Percentiles rank a stretch among this genome's conserved stretches.
These are phyloP conservation scores for Xerus inauris DNA, from an alignment of 2,113 vertebrate species.

Conservation along the genomic window DNA sequence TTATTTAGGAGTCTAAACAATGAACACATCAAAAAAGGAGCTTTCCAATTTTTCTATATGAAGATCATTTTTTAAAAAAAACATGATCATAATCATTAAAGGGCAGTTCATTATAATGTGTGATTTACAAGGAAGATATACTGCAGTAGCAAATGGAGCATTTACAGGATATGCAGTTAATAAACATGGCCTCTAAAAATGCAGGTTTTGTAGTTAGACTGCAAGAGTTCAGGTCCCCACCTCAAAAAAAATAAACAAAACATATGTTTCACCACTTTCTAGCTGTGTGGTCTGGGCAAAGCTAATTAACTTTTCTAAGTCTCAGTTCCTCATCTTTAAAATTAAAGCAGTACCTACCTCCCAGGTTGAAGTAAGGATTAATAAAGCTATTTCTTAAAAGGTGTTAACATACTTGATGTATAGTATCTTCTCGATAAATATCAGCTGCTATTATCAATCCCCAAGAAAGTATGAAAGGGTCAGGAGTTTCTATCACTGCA, in stretches of 20 bases:
- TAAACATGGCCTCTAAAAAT: background rate
- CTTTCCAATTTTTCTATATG: background rate
- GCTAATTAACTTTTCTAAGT: constrained; percentile 13
- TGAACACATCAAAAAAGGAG: background rate
- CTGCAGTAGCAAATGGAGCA: background rate
- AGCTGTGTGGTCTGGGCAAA: constrained; percentile 29
- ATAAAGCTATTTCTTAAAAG: background rate
- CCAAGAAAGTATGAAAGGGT: background rate
- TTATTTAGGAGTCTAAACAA: background rate
- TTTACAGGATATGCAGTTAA: background rate
- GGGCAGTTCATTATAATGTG: background rate
- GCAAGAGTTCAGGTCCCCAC: background rate
- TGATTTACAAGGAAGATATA: background rate
- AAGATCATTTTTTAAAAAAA: background rate
- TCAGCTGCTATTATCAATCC: background rate
- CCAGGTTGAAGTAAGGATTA: background rate
- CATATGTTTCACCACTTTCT: background rate
- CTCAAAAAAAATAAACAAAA: background rate
- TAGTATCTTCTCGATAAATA: background rate
- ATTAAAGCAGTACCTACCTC: background rate
- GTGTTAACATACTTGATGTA: background rate
- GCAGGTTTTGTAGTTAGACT: background rate
- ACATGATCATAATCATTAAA: background rate
- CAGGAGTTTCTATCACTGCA: background rate
- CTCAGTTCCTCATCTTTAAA: constrained; percentile 46